Conservation (phyloP, 2,113 vertebrate species). For the Tetrao urogallus region DNA sequence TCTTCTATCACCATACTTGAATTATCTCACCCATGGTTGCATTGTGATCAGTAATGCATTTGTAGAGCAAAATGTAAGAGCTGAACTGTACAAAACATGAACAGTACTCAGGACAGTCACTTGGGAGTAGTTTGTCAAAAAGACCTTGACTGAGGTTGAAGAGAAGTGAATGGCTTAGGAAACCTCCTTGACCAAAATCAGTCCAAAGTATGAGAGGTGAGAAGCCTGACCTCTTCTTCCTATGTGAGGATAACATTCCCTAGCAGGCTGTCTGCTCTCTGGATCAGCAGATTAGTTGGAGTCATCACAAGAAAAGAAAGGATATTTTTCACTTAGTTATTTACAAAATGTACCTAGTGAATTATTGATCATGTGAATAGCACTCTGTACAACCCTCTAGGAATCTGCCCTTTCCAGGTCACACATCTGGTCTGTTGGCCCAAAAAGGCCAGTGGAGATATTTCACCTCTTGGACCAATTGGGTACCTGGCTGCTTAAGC, state of each 20-base stretch:
- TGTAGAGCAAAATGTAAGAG: not conserved
- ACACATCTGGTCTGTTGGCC: rapidly evolving
- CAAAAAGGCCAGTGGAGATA: not conserved
- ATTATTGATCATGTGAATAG: constrained; percentile 33
- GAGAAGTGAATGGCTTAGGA: not conserved
- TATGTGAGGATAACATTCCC: not conserved
- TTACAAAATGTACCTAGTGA: constrained; percentile 48
- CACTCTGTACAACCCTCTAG: not conserved
- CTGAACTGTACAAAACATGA: not conserved
- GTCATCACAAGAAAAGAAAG: constrained; percentile 46
- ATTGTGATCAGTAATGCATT: not conserved
- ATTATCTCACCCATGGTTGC: not conserved
- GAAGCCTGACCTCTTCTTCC: constrained; percentile 23
- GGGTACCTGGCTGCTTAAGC: not conserved
- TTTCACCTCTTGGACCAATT: not conserved
- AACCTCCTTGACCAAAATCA: not conserved
- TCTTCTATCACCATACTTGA: not conserved
- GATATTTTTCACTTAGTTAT: constrained; percentile 53
- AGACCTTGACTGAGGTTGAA: not conserved
- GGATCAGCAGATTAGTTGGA: constrained; percentile 51
- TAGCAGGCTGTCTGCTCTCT: constrained; percentile 11
- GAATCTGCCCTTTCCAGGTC: not conserved
- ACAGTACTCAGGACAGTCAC: not conserved
- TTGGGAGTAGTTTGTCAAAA: not conserved
- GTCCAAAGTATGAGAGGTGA: not conserved